phyloP scores from a whole-genome alignment of 2,888 invertebrate species.

The Zelleria hepariella region DNA sequence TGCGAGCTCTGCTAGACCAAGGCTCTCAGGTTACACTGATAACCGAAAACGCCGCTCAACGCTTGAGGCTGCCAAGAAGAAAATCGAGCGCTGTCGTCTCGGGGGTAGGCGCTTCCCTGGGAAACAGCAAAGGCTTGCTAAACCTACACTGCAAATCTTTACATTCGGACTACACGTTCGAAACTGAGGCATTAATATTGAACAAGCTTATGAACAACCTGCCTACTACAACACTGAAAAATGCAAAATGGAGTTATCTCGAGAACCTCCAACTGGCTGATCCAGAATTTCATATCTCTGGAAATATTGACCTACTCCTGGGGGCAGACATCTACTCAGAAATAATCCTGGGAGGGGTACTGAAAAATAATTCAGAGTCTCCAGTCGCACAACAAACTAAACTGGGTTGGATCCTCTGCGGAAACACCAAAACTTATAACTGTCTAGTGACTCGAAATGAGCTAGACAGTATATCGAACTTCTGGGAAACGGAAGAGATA shows the following conservation, averaged over 20 bases:
- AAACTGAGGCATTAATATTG: conserved; percentile 5
- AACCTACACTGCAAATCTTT: conserved; percentile 4
- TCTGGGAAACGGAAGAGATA: background rate
- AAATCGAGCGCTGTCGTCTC: background rate
- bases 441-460: background rate
- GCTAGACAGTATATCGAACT: background rate
- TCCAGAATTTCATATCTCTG: background rate
- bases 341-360: background rate
- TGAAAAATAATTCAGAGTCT: background rate
- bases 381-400: background rate
- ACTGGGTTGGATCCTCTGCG: background rate
- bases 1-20: too few relatives aligned
- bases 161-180: conserved; percentile 3
- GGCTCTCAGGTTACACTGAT: conserved; percentile 2
- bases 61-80: background rate
- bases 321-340: conserved; percentile 1
- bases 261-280: conserved; percentile 4
- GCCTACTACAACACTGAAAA: conserved; percentile 2
- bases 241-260: background rate
- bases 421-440: background rate
- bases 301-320: conserved; percentile 3
- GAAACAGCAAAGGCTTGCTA: conserved; percentile 3
- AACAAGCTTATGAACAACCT: conserved; percentile 6
- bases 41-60: conserved; percentile 5
- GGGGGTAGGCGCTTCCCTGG: background rate